Base-by-base conservation (phyloP, 1,140 invertebrate species). In the Eurytemora carolleeae region DNA sequence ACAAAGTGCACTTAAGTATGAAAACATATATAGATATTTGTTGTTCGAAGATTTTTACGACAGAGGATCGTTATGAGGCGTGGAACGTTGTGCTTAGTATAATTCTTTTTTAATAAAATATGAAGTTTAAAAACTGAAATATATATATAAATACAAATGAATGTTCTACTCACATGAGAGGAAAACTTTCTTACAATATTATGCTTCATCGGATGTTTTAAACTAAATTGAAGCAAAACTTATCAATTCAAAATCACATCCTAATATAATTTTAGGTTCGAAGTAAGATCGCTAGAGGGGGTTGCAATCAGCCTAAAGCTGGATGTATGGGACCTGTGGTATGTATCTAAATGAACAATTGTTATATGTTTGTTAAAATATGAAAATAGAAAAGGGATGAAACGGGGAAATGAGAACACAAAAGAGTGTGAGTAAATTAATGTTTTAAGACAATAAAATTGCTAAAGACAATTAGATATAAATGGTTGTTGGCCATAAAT, bases 251-350 rank as follows among this genome's bases (percentile, higher is more conserved):
- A 44, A 44, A 12, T 44, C 7, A 12, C n/a, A 44, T 44, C 7
- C n/a, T 21, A 55, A 12, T 53, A 17, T 31, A 60, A 19, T 44
- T 44, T 60, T 24, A 60, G 44, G 44, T 60, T 22, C 26, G 59
- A 21, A 60, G 59, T 60, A 60, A 60, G 53, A 60, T 60, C 18
- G 44, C 59, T 17, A n/a, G 26, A 17, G 59, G 59, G 16, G 17
- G 26, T 17, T 60, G 59, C 44, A 23, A 53, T 22, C 59, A 60
- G 24, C 59, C 59, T 1, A 60, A 60, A 60, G 59, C 59, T 60
- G 59, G 59, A 3, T 60, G 59, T 53, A 60, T 60, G 59, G 26
- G 59, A 15, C 59, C 59, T 19, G 15, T 60, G 44, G 59, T 60
- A 60, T 22, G 59, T 19, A n/a, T 19, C n/a, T 57, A 57, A 20